phyloP scores from a whole-genome alignment of 2,797 vertebrate species.

The Chrysocyon brachyurus region DNA sequence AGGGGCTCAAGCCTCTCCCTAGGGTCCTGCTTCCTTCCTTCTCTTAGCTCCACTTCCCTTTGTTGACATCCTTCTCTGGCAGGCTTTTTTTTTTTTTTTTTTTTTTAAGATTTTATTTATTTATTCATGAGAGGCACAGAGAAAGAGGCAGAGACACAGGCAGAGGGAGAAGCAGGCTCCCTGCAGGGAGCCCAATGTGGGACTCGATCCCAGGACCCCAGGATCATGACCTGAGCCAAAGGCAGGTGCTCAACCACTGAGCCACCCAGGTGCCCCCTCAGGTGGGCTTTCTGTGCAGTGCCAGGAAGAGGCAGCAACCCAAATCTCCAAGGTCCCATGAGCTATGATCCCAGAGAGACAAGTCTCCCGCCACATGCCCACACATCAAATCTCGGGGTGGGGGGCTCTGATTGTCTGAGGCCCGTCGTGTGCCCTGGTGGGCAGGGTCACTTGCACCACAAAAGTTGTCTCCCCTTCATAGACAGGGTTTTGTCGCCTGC shows the following conservation, averaged over 20 bases:
- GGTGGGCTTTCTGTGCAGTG: neutral
- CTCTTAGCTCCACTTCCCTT: neutral
- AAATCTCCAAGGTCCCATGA: neutral
- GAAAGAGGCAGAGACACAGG: too few relatives aligned
- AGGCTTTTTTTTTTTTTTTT: too few relatives aligned
- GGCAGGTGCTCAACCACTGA: too few relatives aligned
- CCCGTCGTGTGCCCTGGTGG: neutral
- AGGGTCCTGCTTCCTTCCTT: neutral
- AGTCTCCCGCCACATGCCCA: accelerated
- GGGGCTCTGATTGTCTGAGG: neutral
- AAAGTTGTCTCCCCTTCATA: neutral
- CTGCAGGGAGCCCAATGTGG: too few relatives aligned
- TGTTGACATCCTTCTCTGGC: accelerated
- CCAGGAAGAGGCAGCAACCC: neutral
- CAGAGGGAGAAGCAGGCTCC: too few relatives aligned
- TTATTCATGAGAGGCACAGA: too few relatives aligned
- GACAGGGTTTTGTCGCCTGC: neutral
- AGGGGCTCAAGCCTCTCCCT: neutral
- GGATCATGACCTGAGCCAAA: too few relatives aligned
- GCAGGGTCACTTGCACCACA: too few relatives aligned
- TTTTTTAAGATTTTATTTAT: too few relatives aligned
- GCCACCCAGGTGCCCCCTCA: too few relatives aligned
- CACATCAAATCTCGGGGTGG: neutral
- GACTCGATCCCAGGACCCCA: too few relatives aligned
- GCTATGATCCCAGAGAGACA: neutral